These are phyloP conservation scores for Eretmochelys imbricata DNA, from an alignment of 2,113 vertebrate genomes.

Conservation along the genomic window DNA sequence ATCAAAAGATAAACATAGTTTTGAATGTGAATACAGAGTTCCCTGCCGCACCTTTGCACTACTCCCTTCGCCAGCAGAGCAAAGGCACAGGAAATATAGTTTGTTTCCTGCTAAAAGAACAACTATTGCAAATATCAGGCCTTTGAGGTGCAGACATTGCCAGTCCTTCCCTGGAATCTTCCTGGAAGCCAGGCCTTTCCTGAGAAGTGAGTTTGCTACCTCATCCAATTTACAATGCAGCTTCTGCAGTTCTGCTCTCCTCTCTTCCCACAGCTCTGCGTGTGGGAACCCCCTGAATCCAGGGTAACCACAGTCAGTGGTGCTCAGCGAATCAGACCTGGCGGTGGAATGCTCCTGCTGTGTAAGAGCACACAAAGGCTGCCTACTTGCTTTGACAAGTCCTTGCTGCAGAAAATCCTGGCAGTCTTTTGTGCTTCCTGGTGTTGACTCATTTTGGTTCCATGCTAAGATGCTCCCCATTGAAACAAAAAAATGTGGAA, in stretches of 20 bases:
- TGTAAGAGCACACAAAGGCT: conserved; percentile 57
- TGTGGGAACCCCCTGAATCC: conserved; percentile 38
- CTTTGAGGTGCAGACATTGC: conserved; percentile 55
- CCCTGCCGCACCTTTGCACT: neutral
- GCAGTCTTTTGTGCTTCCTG: conserved; percentile 52
- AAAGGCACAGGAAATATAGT: conserved; percentile 3
- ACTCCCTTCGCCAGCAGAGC: neutral
- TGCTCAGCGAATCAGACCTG: neutral
- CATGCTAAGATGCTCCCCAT: conserved; percentile 34
- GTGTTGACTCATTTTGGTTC: conserved; percentile 62
- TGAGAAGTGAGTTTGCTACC: conserved; percentile 25
- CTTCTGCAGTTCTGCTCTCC: conserved; percentile 27
- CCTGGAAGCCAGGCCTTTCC: conserved; percentile 37
- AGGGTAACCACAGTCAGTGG: conserved; percentile 24
- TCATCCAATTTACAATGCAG: conserved; percentile 50
- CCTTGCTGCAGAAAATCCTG: conserved; percentile 65
- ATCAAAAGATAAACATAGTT: neutral
- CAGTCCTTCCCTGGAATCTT: conserved; percentile 55
- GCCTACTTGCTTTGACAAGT: conserved; percentile 66
- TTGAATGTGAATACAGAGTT: neutral
- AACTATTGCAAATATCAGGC: neutral
- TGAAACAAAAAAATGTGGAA: conserved; percentile 31
- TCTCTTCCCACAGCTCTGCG: conserved; percentile 46
- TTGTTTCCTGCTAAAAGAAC: conserved; percentile 19
- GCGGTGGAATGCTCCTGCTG: conserved; percentile 59